Percentiles rank a stretch among this genome's conserved stretches.
Evolutionary conservation across 2,113 vertebrate genomes (phyloP).

Genomic region (Corydoras maculifer): DNA sequence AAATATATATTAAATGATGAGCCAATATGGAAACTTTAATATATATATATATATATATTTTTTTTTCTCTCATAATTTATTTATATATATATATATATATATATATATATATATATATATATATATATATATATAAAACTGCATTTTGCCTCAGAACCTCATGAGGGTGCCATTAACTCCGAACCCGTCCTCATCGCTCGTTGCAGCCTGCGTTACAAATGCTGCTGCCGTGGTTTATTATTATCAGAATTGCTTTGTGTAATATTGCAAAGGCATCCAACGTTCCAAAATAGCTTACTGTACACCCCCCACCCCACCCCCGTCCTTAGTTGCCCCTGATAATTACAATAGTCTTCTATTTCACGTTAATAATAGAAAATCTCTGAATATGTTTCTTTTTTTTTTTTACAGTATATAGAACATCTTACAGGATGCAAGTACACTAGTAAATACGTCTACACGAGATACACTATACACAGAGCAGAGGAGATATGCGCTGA

Average conservation of each 20-base stretch:
- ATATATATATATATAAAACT: too few relatives aligned
- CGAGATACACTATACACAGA: constrained; percentile 80
- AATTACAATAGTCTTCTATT: constrained; percentile 9
- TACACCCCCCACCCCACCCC: neutral
- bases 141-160: too few relatives aligned
- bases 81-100: too few relatives aligned
- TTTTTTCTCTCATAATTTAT: too few relatives aligned
- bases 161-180: too few relatives aligned
- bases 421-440: constrained; percentile 59
- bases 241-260: constrained; percentile 29
- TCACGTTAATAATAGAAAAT: constrained; percentile 4
- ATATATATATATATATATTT: too few relatives aligned
- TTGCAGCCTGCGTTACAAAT: too few relatives aligned
- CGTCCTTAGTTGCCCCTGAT: neutral
- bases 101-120: too few relatives aligned
- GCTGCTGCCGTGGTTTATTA: too few relatives aligned
- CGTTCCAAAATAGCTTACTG: constrained; percentile 59
- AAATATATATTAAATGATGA: too few relatives aligned
- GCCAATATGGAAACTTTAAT: too few relatives aligned
- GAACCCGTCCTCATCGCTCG: too few relatives aligned
- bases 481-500: constrained; percentile 71
- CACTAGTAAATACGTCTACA: constrained; percentile 82
- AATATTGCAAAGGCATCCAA: constrained; percentile 54
- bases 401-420: constrained; percentile 39
- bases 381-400: constrained; percentile 18